These are phyloP conservation scores for Drosophila gaucha DNA, from an alignment of 2,888 invertebrate genomes.

Conservation along the genomic window DNA sequence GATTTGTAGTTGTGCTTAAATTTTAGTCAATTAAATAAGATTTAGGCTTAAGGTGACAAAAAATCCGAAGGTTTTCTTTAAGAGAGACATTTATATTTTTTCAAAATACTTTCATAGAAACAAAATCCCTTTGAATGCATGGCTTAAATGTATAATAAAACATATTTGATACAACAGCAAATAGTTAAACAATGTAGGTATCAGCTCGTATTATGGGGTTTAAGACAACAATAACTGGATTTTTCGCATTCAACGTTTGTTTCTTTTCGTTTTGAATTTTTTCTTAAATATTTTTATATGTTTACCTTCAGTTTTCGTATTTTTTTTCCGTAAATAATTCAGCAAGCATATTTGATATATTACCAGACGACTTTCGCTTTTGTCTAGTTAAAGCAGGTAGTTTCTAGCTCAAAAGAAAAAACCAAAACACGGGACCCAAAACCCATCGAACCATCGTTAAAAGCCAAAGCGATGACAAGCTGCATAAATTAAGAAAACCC, in stretches of 20 bases:
- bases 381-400: constrained; percentile 50
- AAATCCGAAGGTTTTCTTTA: too few relatives aligned
- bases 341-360: constrained; percentile 61
- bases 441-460: constrained; percentile 49
- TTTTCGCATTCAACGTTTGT: constrained; percentile 26
- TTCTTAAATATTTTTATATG: constrained; percentile 14
- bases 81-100: neutral
- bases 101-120: neutral
- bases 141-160: neutral
- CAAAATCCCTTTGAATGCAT: neutral
- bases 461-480: constrained; percentile 62
- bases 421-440: constrained; percentile 10
- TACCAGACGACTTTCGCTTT: constrained; percentile 68
- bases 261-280: constrained; percentile 8
- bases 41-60: too few relatives aligned
- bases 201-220: constrained; percentile 9
- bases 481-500: constrained; percentile 72
- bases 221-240: constrained; percentile 3
- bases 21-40: neutral
- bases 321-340: constrained; percentile 49
- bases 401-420: constrained; percentile 46
- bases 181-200: neutral
- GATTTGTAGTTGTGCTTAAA: too few relatives aligned
- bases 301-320: constrained; percentile 5
- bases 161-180: neutral